Base-by-base conservation (phyloP, 1,140 invertebrate genomes). In the Caerostris darwini region DNA sequence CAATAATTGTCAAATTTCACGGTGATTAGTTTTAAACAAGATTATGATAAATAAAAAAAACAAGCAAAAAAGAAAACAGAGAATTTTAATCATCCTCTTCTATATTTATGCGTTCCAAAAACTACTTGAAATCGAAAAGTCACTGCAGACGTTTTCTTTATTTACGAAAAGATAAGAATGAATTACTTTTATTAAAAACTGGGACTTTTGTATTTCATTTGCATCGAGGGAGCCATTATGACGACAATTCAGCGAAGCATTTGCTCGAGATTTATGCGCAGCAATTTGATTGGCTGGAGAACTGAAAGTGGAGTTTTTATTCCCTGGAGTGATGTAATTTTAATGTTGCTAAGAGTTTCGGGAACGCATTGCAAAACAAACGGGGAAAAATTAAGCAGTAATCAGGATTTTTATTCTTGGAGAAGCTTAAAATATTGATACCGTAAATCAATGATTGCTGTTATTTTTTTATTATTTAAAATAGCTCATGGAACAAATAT, bases 171-270 rank as follows among this genome's bases (percentile, higher is more conserved):
- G 53, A 50, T 50, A 77, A 34, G 71, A 53, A 77, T 77, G 71
- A 77, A 77, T 77, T 77, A 77, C 34, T 77, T 77, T 77, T 77
- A 77, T 77, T 77, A 77, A 77, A 77, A 77, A 77, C 71, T 12
- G 12, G 3, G 71, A 77, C 71, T 77, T 77, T 77, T 77, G 71
- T 77, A 53, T 77, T 77, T 77, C 71, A 77, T 77, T 77, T 77
- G 71, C 71, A 77, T 77, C 71, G 7, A 53, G 71, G 69, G 71
- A 77, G 19, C 71, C 71, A 77, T 77, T 77, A 77, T 50, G 34
- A 53, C 71, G 71, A 77, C 71, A 77, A 53, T 77, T 77, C 71
- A 77, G 34, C 71, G 71, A 77, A 53, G 34, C 71, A 77, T 77
- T 77, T 77, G 53, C 71, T 77, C 10, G 10, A 77, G 71, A 77